A percentile compares a stretch with the other conserved stretches of the same genome.
Conservation (phyloP, 1,140 invertebrate species). For the Zaprionus kolodkinae region DNA sequence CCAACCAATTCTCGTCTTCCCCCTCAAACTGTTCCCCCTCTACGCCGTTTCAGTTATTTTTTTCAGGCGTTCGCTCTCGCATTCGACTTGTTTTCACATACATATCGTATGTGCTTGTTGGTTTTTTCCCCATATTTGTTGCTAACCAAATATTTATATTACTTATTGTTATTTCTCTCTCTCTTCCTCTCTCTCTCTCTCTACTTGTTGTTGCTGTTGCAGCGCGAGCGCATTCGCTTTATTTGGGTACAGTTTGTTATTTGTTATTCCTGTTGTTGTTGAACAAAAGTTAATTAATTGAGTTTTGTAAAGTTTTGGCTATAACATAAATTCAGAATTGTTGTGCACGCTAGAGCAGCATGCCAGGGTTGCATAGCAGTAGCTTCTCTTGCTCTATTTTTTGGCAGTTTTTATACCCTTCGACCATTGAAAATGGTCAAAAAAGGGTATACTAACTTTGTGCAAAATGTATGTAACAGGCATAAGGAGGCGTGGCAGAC, state of each 20-base stretch:
- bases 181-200: too few relatives aligned
- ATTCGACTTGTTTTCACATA: slow-evolving; percentile 51
- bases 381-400: background rate
- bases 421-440: too few relatives aligned
- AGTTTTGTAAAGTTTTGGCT: slow-evolving; percentile 75
- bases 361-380: slow-evolving; percentile 4
- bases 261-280: slow-evolving; percentile 43
- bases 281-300: slow-evolving; percentile 81
- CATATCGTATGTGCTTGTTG: slow-evolving; percentile 41
- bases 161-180: slow-evolving; percentile 70
- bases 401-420: background rate
- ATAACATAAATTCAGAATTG: slow-evolving; percentile 78
- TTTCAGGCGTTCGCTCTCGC: slow-evolving; percentile 24
- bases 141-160: slow-evolving; percentile 72
- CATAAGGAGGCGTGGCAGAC: too few relatives aligned
- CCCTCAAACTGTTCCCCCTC: background rate
- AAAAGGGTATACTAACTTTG: too few relatives aligned
- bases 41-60: slow-evolving; percentile 6
- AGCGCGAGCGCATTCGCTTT: slow-evolving; percentile 17
- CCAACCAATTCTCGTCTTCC: background rate
- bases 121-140: slow-evolving; percentile 53
- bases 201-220: slow-evolving; percentile 19
- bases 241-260: slow-evolving; percentile 32
- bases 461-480: too few relatives aligned
- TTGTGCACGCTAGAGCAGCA: slow-evolving; percentile 37